phyloP scores from a whole-genome alignment of 2,113 vertebrate species.

The Rhea americana region DNA sequence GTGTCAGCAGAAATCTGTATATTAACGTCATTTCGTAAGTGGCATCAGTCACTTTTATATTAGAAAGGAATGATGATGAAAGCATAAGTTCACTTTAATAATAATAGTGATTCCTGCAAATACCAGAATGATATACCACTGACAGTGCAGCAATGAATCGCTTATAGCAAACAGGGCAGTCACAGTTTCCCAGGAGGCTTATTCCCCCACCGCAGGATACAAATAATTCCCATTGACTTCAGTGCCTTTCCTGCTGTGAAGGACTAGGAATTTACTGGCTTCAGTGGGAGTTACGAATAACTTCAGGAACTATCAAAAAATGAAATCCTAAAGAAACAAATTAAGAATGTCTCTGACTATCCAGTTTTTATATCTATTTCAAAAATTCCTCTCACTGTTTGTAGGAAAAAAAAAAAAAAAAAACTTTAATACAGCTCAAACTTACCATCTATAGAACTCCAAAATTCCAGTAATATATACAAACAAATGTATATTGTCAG shows the following conservation, averaged over 20 bases:
- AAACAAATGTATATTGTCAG: background rate
- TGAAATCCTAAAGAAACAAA: conserved; percentile 24
- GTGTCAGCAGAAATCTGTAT: conserved; percentile 28
- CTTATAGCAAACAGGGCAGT: conserved; percentile 35
- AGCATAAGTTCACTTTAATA: background rate
- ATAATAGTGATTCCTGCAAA: conserved; percentile 25
- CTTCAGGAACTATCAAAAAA: conserved; percentile 6
- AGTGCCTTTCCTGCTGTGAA: conserved; percentile 1
- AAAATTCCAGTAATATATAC: background rate
- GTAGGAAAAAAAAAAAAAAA: background rate
- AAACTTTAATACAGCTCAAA: background rate
- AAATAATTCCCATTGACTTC: conserved; percentile 61
- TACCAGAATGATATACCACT: conserved; percentile 18
- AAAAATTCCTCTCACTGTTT: background rate
- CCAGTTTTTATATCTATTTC: conserved; percentile 26
- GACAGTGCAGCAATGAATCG: conserved; percentile 19
- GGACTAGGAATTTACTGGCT: conserved; percentile 48
- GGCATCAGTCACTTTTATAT: background rate
- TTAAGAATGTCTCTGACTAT: background rate
- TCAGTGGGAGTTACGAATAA: conserved; percentile 13
- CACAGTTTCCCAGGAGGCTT: conserved; percentile 52
- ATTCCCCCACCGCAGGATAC: conserved; percentile 25
- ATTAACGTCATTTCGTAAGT: conserved; percentile 32
- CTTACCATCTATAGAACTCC: background rate
- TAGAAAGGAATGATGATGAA: conserved; percentile 21